Evolutionary conservation across 2,888 invertebrate species (phyloP), one percentile per base, ranked within the genome.

Genomic region (Chloroclysta siterata): DNA sequence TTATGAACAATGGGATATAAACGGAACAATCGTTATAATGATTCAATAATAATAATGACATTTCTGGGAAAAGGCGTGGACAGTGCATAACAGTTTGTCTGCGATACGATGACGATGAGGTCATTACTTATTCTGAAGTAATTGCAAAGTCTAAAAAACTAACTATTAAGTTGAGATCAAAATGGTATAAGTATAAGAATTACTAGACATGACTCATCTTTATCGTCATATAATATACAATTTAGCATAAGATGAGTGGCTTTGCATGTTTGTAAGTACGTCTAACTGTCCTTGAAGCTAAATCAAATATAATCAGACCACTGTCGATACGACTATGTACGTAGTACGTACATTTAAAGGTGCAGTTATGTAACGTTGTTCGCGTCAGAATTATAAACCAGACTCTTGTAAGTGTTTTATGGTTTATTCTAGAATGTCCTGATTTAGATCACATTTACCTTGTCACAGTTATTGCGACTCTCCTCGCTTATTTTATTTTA

Each of bases 51-150:
- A 56, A 57, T 63, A 66, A 33, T 56, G 59, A 53, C 58, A 44
- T 48, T 63, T 63, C 56, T 48, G 55, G 52, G 62, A 62, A 63
- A 60, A 50, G 63, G 56, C 56, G 56, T 62, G 59, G 22, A 33
- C 55, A 48, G 13, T 17, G 53, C 59, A 55, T 51, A 55, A 54
- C 63, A 50, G 53, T 53, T 28, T 52, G 52, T 14, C 39, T 17
- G 36, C 15, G 39, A 53, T 44, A 58, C 44, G 46, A 58, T 57
- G 57, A 58, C 44, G 53, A 58, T 57, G 57, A 61, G 58, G 41
- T 62, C 60, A 55, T 53, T 48, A 44, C 53, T 47, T 46, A 58
- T 56, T 39, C 10, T 28, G 39, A 44, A 44, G 22, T 51, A 33
- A 33, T n/a, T n/a, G n/a, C n/a, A n/a, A 22, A 22, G n/a, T n/a